Conservation (phyloP, 2,797 vertebrate species). For the Rhincodon typus region DNA sequence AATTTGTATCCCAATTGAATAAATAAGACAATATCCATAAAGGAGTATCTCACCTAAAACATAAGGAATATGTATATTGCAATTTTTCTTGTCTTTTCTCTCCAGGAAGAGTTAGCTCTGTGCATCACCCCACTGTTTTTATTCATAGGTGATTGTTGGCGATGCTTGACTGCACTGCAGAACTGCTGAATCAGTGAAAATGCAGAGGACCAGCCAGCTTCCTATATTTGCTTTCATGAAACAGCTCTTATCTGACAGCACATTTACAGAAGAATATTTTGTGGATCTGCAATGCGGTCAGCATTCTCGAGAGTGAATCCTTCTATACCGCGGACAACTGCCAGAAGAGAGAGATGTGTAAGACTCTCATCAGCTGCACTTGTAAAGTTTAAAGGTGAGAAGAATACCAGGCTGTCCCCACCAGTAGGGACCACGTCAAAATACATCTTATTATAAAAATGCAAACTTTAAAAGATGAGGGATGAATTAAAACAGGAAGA, state of each 20-base stretch:
- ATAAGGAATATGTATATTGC: not conserved
- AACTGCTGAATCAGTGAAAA: constrained; percentile 1
- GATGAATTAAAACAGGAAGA: not conserved
- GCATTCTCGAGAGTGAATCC: not conserved
- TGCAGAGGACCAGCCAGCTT: not conserved
- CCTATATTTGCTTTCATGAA: not conserved
- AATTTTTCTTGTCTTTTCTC: not conserved
- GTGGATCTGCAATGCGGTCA: constrained; percentile 7
- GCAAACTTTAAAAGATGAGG: not conserved
- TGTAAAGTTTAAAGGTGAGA: not conserved
- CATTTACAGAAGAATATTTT: constrained; percentile 8
- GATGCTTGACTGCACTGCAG: not conserved
- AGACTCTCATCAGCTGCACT: not conserved
- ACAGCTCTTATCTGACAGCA: not conserved
- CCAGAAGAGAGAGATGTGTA: not conserved
- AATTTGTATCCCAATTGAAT: not conserved
- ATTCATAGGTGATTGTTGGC: not conserved
- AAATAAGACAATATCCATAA: not conserved
- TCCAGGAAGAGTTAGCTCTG: not conserved
- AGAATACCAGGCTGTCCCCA: not conserved
- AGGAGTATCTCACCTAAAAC: not conserved
- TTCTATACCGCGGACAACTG: not conserved
- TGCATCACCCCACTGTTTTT: not conserved
- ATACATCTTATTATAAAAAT: not conserved
- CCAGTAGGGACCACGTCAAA: not conserved